phyloP scores from a whole-genome alignment of 2,797 vertebrate species.

The Hybognathus amarus region DNA sequence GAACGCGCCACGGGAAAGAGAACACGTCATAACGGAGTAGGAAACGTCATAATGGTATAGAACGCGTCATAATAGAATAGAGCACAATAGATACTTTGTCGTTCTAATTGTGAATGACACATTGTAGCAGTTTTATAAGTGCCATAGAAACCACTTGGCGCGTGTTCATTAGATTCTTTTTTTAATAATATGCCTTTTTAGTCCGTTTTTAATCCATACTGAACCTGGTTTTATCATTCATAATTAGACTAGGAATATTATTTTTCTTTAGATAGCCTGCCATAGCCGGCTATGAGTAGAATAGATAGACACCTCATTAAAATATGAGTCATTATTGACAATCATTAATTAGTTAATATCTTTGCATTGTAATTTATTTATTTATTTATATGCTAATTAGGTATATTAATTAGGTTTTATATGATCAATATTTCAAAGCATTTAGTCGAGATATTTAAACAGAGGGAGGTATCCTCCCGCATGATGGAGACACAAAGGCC shows the following conservation, averaged over 20 bases:
- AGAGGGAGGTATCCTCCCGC: constrained; percentile 64
- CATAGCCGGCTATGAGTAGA: constrained; percentile 60
- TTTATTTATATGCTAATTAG: constrained; percentile 79
- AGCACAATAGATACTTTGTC: constrained; percentile 27
- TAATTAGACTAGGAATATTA: constrained; percentile 35
- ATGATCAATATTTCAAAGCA: constrained; percentile 69
- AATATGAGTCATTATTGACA: constrained; percentile 68
- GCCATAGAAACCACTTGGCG: constrained; percentile 9
- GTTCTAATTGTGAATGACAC: constrained; percentile 41
- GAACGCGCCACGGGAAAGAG: constrained; percentile 62
- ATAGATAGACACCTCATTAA: constrained; percentile 60
- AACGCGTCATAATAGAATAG: constrained; percentile 47
- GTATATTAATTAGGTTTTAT: constrained; percentile 76
- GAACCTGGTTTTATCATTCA: constrained; percentile 27
- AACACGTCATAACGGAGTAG: constrained; percentile 56
- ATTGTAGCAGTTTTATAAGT: constrained; percentile 28
- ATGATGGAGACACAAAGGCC: constrained; percentile 74
- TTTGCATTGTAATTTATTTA: constrained; percentile 81
- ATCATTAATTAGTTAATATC: constrained; percentile 66
- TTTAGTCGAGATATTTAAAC: constrained; percentile 63
- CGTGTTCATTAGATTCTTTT: constrained; percentile 20
- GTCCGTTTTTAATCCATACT: constrained; percentile 28
- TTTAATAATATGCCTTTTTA: constrained; percentile 42
- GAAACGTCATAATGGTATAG: constrained; percentile 51
- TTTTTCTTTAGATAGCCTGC: constrained; percentile 42